These are phyloP conservation scores for Panorpa germanica DNA, from an alignment of 2,888 invertebrate species.

Conservation along the genomic window DNA sequence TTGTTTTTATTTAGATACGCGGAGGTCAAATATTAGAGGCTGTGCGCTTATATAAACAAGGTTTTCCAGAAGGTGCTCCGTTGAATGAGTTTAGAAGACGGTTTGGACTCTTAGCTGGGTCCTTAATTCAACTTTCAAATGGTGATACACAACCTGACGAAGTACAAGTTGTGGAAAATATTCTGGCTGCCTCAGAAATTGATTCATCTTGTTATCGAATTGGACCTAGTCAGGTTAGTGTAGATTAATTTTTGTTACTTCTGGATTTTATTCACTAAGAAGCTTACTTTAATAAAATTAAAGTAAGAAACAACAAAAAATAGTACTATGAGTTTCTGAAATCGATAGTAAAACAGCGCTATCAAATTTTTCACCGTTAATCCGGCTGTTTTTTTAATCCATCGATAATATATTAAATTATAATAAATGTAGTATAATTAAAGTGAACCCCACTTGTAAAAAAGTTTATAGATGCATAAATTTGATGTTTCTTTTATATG, in stretches of 20 bases:
- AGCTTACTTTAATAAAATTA: neutral
- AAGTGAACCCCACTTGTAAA: too few species aligned
- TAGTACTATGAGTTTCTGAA: too few species aligned
- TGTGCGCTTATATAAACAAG: constrained; percentile 77
- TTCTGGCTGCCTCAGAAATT: constrained; percentile 65
- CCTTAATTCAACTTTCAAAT: constrained; percentile 11
- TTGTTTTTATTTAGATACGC: constrained; percentile 43
- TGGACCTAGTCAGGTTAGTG: constrained; percentile 78
- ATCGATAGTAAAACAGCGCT: too few species aligned
- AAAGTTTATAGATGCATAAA: too few species aligned
- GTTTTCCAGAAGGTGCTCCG: constrained; percentile 82
- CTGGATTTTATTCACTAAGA: neutral
- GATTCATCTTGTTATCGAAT: constrained; percentile 74
- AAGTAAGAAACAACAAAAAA: too few species aligned
- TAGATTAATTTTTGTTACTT: too few species aligned
- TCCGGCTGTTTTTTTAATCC: too few species aligned
- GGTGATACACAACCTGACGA: constrained; percentile 18
- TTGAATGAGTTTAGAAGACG: constrained; percentile 76
- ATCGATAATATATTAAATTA: too few species aligned
- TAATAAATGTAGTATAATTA: too few species aligned
- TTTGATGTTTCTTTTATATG: too few species aligned
- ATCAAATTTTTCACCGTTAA: too few species aligned
- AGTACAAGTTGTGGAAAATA: constrained; percentile 51
- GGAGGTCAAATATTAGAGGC: constrained; percentile 82
- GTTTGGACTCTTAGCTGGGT: constrained; percentile 40